Evolutionary conservation across 2,888 invertebrate species (phyloP).

Genomic region (Pseudococcus longispinus): DNA sequence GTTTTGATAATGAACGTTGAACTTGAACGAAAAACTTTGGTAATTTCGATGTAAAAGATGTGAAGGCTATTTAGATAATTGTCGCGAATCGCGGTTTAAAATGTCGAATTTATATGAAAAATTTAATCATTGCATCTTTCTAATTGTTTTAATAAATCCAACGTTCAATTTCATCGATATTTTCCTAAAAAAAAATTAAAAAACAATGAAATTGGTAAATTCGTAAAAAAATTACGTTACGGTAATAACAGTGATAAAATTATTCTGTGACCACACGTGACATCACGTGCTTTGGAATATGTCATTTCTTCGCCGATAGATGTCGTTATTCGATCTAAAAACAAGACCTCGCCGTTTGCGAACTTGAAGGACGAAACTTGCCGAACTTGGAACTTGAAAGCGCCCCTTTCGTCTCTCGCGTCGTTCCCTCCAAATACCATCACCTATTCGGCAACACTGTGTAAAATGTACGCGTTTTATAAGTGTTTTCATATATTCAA

Average conservation of each 20-base stretch:
- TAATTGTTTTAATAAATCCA: background rate
- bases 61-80: background rate
- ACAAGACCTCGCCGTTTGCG: background rate
- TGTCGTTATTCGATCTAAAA: background rate
- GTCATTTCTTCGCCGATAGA: no score
- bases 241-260: no score
- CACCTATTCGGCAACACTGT: background rate
- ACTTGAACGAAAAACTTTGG: background rate
- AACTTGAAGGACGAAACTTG: background rate
- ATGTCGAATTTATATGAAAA: background rate
- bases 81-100: background rate
- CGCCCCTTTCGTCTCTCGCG: background rate
- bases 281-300: no score
- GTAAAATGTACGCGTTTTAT: constrained; percentile 12
- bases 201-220: no score
- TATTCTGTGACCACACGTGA: no score
- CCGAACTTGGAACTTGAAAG: background rate
- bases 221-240: no score
- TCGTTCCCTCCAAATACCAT: background rate
- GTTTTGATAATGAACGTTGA: background rate
- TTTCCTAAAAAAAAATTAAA: no score
- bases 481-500: constrained; percentile 9
- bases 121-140: background rate
- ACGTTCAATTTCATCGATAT: background rate
- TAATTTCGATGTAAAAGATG: background rate